Evolutionary conservation across 2,113 vertebrate genomes (phyloP).

Genomic region (Procavia capensis): DNA sequence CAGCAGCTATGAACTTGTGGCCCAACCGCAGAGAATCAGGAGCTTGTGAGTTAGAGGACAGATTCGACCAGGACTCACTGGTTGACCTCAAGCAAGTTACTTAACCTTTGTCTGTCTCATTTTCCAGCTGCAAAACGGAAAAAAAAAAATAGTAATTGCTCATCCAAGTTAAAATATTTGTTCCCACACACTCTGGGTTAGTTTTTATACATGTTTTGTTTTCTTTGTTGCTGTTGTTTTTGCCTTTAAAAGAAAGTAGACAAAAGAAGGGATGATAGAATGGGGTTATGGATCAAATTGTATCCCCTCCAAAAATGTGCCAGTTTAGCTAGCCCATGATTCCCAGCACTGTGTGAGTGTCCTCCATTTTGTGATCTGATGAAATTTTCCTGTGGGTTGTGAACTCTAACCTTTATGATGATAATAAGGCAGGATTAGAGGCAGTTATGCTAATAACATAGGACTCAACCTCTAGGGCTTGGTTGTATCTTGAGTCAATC

Average conservation of each 20-base stretch:
- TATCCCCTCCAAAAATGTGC: too few species aligned
- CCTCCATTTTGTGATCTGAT: too few species aligned
- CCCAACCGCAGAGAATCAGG: constrained; percentile 69
- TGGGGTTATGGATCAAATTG: not conserved
- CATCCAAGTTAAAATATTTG: constrained; percentile 38
- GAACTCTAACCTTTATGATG: too few species aligned
- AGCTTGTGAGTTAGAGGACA: constrained; percentile 72
- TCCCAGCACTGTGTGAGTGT: too few species aligned
- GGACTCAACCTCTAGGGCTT: too few species aligned
- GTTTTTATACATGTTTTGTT: not conserved
- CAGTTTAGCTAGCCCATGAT: too few species aligned
- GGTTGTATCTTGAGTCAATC: too few species aligned
- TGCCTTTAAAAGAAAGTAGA: not conserved
- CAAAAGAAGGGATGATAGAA: not conserved
- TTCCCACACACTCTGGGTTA: not conserved
- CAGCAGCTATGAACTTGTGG: constrained; percentile 75
- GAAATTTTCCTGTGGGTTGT: too few species aligned
- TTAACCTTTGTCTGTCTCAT: constrained; percentile 43
- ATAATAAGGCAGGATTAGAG: too few species aligned
- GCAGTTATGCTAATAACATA: too few species aligned
- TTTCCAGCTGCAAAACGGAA: constrained; percentile 44
- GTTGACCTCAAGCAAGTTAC: constrained; percentile 64
- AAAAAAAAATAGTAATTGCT: constrained; percentile 44
- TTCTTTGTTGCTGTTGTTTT: not conserved
- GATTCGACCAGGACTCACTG: not conserved